Evolutionary conservation across 2,113 vertebrate species (phyloP).

Genomic region (Trogon melanurus): DNA sequence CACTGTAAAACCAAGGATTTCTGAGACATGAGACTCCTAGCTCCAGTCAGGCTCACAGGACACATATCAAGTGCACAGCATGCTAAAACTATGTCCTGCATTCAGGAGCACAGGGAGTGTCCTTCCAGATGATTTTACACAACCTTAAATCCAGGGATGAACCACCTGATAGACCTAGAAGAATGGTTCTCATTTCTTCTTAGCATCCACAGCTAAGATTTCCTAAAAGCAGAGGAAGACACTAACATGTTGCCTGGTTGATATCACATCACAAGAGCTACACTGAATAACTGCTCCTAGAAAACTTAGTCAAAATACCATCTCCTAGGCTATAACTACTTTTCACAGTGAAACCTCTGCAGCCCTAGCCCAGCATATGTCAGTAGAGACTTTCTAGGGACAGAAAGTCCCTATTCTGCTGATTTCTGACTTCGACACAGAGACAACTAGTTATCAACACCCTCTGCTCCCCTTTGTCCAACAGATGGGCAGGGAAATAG

Average conservation of each 20-base stretch:
- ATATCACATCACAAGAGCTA: neutral
- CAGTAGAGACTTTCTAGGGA: neutral
- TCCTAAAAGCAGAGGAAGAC: neutral
- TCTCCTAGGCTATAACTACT: neutral
- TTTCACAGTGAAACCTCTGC: neutral
- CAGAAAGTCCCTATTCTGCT: neutral
- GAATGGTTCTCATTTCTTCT: neutral
- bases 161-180: neutral
- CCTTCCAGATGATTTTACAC: neutral
- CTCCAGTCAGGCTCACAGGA: neutral
- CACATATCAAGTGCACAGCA: neutral
- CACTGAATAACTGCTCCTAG: neutral
- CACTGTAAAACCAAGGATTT: neutral
- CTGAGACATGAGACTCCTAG: neutral
- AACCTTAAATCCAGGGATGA: neutral
- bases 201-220: neutral
- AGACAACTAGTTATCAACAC: neutral
- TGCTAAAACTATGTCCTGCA: neutral
- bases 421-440: neutral
- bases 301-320: neutral
- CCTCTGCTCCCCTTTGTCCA: too few species aligned
- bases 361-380: neutral
- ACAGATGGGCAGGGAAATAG: neutral
- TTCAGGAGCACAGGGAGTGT: neutral
- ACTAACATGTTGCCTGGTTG: neutral